A percentile compares a stretch with the other conserved stretches of the same genome.
Conservation (phyloP, 2,797 vertebrate genomes). For the Darevskia nairensis region DNA sequence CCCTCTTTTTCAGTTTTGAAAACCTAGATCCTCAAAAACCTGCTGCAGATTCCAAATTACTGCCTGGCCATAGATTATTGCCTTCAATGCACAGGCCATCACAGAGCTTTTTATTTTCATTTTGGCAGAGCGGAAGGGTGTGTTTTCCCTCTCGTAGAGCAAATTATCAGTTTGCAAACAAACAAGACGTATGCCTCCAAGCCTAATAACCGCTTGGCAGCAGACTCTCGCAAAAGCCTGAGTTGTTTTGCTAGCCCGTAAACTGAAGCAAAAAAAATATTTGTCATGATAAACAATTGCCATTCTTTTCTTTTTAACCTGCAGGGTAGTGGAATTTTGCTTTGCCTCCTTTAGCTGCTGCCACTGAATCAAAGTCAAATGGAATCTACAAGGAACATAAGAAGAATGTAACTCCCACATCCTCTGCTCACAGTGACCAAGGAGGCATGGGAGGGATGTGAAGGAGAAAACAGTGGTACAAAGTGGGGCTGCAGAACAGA, state of each 20-base stretch:
- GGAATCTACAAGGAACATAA: background rate
- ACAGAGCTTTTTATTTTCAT: background rate
- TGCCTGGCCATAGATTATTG: background rate
- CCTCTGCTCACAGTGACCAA: too few species aligned
- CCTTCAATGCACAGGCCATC: background rate
- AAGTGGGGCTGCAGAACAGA: too few species aligned
- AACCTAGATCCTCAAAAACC: background rate
- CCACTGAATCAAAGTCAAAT: conserved; percentile 37
- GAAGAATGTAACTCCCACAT: too few species aligned
- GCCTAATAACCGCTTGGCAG: background rate
- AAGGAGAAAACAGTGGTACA: too few species aligned
- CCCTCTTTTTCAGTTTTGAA: background rate
- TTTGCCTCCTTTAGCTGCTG: too few species aligned
- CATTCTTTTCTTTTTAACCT: background rate
- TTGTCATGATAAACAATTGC: background rate
- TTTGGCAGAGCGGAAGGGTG: background rate
- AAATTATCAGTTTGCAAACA: conserved; percentile 2
- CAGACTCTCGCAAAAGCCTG: background rate
- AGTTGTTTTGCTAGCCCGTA: background rate
- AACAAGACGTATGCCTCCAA: background rate
- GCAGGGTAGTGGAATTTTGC: background rate
- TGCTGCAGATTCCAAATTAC: background rate
- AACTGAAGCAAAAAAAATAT: background rate
- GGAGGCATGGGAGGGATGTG: too few species aligned
- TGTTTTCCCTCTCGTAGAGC: background rate